These are phyloP conservation scores for Lydus trimaculatus DNA, from an alignment of 2,888 invertebrate species.

Conservation along the genomic window DNA sequence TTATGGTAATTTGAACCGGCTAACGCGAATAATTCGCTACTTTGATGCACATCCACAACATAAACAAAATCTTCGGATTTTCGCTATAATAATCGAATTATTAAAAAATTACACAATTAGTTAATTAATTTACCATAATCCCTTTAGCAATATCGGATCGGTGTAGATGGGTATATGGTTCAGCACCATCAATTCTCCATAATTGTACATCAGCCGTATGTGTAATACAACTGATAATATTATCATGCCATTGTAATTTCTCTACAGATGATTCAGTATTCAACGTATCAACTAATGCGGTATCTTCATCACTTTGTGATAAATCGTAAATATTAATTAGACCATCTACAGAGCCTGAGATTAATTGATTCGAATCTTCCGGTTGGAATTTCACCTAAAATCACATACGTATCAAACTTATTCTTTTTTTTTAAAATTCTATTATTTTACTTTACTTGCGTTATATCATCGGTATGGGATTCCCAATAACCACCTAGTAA, in stretches of 20 bases:
- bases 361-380: constrained; percentile 69
- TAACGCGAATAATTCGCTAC: constrained; percentile 64
- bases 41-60: constrained; percentile 66
- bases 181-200: constrained; percentile 72
- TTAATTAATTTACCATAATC: constrained; percentile 61
- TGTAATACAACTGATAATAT: constrained; percentile 71
- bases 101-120: background rate
- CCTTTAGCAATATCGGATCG: constrained; percentile 68
- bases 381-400: constrained; percentile 76
- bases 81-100: constrained; percentile 60
- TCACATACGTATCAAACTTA: constrained; percentile 13
- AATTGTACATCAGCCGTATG: constrained; percentile 75
- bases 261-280: constrained; percentile 83
- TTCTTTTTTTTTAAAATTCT: constrained; percentile 2
- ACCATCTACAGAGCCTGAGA: constrained; percentile 84
- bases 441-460: constrained; percentile 66
- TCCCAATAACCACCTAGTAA: constrained; percentile 84
- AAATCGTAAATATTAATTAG: constrained; percentile 86
- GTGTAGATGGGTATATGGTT: constrained; percentile 65
- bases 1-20: constrained; percentile 70
- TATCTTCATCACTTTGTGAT: constrained; percentile 75
- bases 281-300: constrained; percentile 77
- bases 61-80: constrained; percentile 70
- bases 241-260: constrained; percentile 65
- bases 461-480: constrained; percentile 83